Conservation (phyloP, 2,888 invertebrate genomes). For the Quadroppia sp. region DNA sequence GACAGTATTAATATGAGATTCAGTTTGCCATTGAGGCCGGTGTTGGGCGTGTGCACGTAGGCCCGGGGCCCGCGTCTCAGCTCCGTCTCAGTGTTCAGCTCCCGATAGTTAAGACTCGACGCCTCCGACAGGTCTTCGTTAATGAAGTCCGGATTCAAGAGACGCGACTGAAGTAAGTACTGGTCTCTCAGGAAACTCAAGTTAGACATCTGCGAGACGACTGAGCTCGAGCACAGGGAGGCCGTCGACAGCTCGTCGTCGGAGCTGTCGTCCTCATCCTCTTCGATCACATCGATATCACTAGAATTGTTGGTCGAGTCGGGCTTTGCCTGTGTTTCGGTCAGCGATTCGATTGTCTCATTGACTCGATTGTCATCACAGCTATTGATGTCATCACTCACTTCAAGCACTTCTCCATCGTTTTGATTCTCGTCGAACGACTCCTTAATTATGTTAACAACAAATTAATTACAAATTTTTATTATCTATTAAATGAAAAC, state of each 20-base stretch:
- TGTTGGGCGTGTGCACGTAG: slow-evolving; percentile 46
- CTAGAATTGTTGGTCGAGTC: not conserved
- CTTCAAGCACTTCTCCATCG: too few relatives aligned
- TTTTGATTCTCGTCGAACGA: too few relatives aligned
- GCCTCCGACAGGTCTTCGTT: slow-evolving; percentile 30
- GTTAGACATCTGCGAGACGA: slow-evolving; percentile 33
- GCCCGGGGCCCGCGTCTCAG: slow-evolving; percentile 37
- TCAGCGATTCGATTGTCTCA: not conserved
- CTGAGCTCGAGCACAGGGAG: slow-evolving; percentile 32
- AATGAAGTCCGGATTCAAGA: not conserved
- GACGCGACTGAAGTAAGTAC: slow-evolving; percentile 1
- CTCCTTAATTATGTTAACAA: too few relatives aligned
- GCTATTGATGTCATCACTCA: not conserved
- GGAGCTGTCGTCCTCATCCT: slow-evolving; percentile 15
- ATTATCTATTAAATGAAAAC: too few relatives aligned
- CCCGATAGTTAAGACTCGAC: slow-evolving; percentile 19
- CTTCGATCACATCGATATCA: slow-evolving; percentile 3
- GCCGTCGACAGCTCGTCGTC: slow-evolving; percentile 30
- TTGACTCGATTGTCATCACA: not conserved
- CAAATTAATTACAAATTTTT: too few relatives aligned
- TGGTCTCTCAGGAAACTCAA: slow-evolving; percentile 40
- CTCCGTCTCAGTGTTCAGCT: not conserved
- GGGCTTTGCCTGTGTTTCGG: not conserved
- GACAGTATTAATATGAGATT: slow-evolving; percentile 44
- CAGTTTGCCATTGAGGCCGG: slow-evolving; percentile 44